Evolutionary conservation across 2,113 vertebrate species (phyloP), one percentile per base, ranked within the genome.

Genomic region (Acanthochromis polyacanthus): DNA sequence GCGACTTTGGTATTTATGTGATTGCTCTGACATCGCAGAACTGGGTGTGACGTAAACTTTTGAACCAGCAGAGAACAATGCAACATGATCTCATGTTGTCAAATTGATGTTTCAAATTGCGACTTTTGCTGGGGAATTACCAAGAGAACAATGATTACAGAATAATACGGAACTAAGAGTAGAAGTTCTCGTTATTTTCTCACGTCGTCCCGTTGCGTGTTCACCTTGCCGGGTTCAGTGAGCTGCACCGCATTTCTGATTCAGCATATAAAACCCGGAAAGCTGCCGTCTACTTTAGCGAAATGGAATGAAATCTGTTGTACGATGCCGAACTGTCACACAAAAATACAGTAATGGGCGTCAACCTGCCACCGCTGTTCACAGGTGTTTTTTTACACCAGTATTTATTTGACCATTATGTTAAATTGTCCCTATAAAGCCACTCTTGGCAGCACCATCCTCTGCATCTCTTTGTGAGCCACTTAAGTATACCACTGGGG

Each of bases 381-480:
- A 93, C 77, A 89, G 87, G 90, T 93, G 89, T 92, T 87, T 93
- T 93, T 93, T 93, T 89, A 93, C 80, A 84, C 83, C 88, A 69
- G 81, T 93, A 93, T 94, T 95, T 93, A 95, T 95, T 94, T 93
- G 93, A 92, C 90, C 88, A 88, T 95, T 94, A 94, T 94, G 91
- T 93, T 94, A 93, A 94, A 94, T 93, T 91, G 92, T 93, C 89
- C 91, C 85, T 92, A 93, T 94, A 94, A 95, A 94, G 91, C 83
- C 68, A 60, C 78, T 89, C 90, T 91, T 94, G 92, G 91, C 92
- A 93, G 86, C 86, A 67, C 84, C 86, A 84, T 92, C 84, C 91
- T 88, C 90, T 74, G 84, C 86, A 89, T 92, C 87, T 88, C 86
- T 93, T 89, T 90, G 86, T 80, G 83, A 93, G 86, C 87, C 91